Evolutionary conservation across 2,888 invertebrate genomes (phyloP).

Genomic region (Timema podura): DNA sequence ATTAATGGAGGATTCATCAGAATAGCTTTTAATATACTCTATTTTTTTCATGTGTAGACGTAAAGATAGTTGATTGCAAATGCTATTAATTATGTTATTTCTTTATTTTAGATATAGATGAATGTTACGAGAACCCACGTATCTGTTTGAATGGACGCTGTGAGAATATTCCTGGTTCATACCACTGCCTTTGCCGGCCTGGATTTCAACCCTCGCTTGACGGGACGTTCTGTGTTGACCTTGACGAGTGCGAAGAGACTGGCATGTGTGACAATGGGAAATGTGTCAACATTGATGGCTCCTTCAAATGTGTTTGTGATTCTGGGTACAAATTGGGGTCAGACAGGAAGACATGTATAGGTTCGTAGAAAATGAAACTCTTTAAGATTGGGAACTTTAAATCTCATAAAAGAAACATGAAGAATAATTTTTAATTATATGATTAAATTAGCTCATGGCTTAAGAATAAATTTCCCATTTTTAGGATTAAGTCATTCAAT

Average conservation of each 20-base stretch:
- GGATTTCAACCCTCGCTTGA: conserved; percentile 72
- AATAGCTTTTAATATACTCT: no score
- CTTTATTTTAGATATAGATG: conserved; percentile 54
- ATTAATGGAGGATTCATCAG: no score
- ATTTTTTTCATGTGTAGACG: no score
- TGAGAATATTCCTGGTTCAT: conserved; percentile 74
- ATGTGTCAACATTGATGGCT: conserved; percentile 68
- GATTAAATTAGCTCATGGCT: no score
- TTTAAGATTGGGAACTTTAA: not conserved
- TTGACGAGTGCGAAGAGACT: conserved; percentile 56
- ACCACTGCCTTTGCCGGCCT: conserved; percentile 72
- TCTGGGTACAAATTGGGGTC: conserved; percentile 60
- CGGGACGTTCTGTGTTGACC: conserved; percentile 61
- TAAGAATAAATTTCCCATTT: no score
- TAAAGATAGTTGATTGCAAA: no score
- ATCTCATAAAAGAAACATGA: no score
- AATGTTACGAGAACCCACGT: conserved; percentile 66
- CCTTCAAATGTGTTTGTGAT: conserved; percentile 64
- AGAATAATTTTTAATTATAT: no score
- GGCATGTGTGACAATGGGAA: conserved; percentile 53
- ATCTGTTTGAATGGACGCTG: conserved; percentile 77
- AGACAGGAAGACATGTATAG: conserved; percentile 60
- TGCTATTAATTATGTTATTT: not conserved
- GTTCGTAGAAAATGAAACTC: conserved; percentile 40
- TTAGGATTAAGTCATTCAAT: no score